These are phyloP conservation scores for Taurulus bubalis DNA, from an alignment of 2,113 vertebrate species.

Conservation along the genomic window DNA sequence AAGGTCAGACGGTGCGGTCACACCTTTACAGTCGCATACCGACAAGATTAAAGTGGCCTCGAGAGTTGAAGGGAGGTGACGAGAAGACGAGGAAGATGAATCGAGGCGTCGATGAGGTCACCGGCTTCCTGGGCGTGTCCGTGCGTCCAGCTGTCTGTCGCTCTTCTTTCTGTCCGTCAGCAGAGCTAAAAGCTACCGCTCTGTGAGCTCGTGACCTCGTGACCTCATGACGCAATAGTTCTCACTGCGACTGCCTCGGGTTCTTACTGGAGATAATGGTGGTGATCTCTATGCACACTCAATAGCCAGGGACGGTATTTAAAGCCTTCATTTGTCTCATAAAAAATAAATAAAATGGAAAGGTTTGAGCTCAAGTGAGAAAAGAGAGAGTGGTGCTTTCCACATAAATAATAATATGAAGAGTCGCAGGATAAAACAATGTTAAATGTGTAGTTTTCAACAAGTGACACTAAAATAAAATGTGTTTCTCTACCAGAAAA, in stretches of 20 bases:
- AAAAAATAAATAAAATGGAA: not conserved
- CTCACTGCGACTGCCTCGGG: not conserved
- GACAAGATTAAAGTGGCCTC: not conserved
- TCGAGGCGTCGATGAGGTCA: conserved; percentile 6
- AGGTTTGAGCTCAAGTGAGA: not conserved
- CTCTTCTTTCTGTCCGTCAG: conserved; percentile 58
- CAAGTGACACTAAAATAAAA: too few relatives aligned
- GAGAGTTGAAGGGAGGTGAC: not conserved
- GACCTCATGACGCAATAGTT: conserved; percentile 1
- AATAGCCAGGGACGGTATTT: not conserved
- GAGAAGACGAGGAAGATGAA: conserved; percentile 40
- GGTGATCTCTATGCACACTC: too few relatives aligned
- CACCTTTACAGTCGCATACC: not conserved
- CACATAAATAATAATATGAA: too few relatives aligned
- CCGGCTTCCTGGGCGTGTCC: not conserved
- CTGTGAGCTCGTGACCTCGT: conserved; percentile 4
- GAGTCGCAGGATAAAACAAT: too few relatives aligned
- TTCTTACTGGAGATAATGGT: not conserved
- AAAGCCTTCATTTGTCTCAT: not conserved
- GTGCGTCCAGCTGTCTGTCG: conserved; percentile 23
- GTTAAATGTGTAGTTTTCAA: too few relatives aligned
- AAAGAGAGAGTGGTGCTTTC: not conserved
- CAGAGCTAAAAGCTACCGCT: conserved; percentile 48
- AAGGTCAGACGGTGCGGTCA: not conserved
- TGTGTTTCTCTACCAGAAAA: too few relatives aligned